Percentiles rank a stretch among this genome's conserved stretches.
phyloP scores from a whole-genome alignment of 2,888 invertebrate species.

The Frankliniella intonsa region DNA sequence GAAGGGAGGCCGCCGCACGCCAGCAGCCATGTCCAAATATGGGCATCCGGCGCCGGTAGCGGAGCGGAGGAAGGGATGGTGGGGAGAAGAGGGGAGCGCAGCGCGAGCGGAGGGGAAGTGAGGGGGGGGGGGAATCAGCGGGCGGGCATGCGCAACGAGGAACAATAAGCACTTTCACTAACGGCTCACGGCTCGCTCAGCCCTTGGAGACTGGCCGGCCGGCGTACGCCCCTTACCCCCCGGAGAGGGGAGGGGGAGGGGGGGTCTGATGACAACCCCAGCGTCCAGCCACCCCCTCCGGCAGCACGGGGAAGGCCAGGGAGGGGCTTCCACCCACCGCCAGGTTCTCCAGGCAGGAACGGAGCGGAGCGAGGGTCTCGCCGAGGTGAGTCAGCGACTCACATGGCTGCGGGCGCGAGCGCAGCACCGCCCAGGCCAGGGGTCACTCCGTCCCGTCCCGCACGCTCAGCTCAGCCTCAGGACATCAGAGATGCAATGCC shows the following conservation, averaged over 20 bases:
- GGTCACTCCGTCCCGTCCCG: not conserved
- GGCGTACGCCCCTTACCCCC: not conserved
- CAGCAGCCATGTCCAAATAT: slow-evolving; percentile 25
- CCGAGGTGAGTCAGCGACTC: not conserved
- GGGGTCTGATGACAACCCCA: too few relatives aligned
- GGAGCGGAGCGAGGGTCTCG: not conserved
- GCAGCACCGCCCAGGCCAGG: not conserved
- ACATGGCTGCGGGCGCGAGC: not conserved
- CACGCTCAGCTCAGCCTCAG: too few relatives aligned
- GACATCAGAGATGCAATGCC: too few relatives aligned
- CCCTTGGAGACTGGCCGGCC: not conserved
- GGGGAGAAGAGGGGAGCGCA: not conserved
- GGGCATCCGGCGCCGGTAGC: slow-evolving; percentile 20
- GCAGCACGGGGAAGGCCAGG: not conserved
- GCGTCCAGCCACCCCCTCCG: not conserved
- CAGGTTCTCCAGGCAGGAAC: not conserved
- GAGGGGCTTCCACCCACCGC: not conserved
- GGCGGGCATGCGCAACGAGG: slow-evolving; percentile 18
- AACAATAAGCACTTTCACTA: slow-evolving; percentile 27
- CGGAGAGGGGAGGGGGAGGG: too few relatives aligned
- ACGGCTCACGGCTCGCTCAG: not conserved
- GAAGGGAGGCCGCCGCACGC: not conserved
- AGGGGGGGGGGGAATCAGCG: not conserved
- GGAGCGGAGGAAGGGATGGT: not conserved
- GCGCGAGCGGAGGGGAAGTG: not conserved